Base-by-base conservation (phyloP, 2,113 vertebrate genomes). In the Pogona vitticeps region DNA sequence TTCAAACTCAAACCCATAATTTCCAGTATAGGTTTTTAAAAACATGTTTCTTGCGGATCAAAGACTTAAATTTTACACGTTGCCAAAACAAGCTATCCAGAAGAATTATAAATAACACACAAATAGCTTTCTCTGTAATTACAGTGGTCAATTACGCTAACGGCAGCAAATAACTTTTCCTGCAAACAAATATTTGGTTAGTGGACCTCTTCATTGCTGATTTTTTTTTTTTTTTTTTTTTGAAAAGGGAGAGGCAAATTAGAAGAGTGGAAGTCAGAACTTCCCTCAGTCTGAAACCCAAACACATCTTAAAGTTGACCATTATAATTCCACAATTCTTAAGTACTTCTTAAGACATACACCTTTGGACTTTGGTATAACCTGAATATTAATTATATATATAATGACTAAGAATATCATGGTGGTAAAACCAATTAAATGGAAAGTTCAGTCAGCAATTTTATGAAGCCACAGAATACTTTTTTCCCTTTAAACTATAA, bases 91-190 rank as follows among this genome's bases (percentile, higher is more conserved):
- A 93, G 42, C 56, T 31, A 87, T 88, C 52, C 73, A 86, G 81
- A 67, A 94, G 81, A 93, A 90, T 95, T 94, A 90, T 87, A 94
- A 96, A 94, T 91, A 85, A 94, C 95, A 90, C 82, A 91, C 76
- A 92, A 94, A 93, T 95, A 95, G 80, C 73, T 87, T 86, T 92
- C 58, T 31, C 87, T 82, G 0, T 94, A 96, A 96, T 96, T 95
- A 91, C 59, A 91, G 90, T 90, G 86, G 90, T 94, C 93, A 91
- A 63, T 95, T 95, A 93, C 94, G 93, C 84, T 93, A 94, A 94
- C 94, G 88, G 82, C 89, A 91, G 88, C 90, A 96, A 95, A 95
- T 78, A 95, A 40, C 75, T 93, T 91, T 92, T 58, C 8, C 81
- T 88, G 91, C 90, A 95, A 94, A 89, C 28, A 92, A 92, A 89